Percentiles rank a stretch among this genome's conserved stretches.
phyloP scores from a whole-genome alignment of 1,140 invertebrate species.

The Drosophila murphyi region DNA sequence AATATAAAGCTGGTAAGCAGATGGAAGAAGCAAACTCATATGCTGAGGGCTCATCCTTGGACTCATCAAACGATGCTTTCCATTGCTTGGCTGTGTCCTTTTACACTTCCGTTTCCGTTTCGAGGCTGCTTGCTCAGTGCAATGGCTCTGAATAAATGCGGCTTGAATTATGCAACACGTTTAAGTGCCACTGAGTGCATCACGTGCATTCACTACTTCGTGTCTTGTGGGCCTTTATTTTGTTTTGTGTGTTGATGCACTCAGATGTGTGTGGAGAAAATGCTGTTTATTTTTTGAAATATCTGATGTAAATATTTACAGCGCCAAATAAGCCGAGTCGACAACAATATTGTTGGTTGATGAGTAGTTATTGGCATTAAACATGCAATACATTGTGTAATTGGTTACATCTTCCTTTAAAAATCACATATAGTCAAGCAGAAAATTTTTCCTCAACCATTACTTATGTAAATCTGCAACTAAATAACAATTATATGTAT shows the following conservation, averaged over 20 bases:
- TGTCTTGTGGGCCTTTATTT: not conserved
- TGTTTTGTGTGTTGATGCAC: not conserved
- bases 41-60: constrained; percentile 4
- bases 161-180: constrained; percentile 73
- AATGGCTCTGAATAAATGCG: constrained; percentile 72
- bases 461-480: no score
- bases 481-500: no score
- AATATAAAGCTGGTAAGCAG: constrained; percentile 57
- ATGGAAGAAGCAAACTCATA: constrained; percentile 5
- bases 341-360: not conserved
- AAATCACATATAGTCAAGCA: no score
- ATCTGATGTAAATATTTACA: not conserved
- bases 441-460: no score
- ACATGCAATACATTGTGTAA: no score
- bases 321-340: no score
- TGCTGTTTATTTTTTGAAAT: not conserved
- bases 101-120: constrained; percentile 68
- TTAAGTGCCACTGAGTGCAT: constrained; percentile 66
- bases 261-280: not conserved
- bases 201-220: constrained; percentile 3
- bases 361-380: not conserved
- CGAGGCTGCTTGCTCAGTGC: constrained; percentile 47
- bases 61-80: constrained; percentile 47
- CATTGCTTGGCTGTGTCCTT: constrained; percentile 35
- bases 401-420: no score